Evolutionary conservation across 2,113 vertebrate genomes (phyloP), one percentile per base, ranked within the genome.

Genomic region (Cricetomys ansorgei): DNA sequence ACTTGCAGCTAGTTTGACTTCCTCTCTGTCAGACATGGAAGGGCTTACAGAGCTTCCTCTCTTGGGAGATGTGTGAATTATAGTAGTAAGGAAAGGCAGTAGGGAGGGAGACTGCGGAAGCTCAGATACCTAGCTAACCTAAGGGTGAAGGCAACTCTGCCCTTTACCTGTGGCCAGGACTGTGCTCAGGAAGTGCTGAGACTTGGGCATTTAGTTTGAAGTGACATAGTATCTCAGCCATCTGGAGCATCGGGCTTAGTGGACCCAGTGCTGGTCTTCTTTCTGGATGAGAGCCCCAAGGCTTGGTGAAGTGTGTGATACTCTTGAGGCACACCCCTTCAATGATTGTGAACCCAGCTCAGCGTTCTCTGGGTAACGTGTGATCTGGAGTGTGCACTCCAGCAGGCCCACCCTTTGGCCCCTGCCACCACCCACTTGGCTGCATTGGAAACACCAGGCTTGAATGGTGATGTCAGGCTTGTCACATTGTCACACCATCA

Each of bases 381-480:
- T 53, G 3, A 34, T 13, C 70, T 80, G 40, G 67, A 43, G 0
- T 1, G 5, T 11, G 16, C 12, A 1, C 37, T 43, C 29, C 23
- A 62, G 67, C 45, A 31, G 45, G n/a, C 15, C 50, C 0, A 13
- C 50, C 5, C 6, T 73, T 8, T 67, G 69, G 76, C 3, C 65
- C 31, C 55, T 76, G 65, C 4, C 3, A 1, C n/a, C 16, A 25
- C 65, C 45, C 40, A 17, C 8, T 29, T 50, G 85, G 86, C 72
- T 83, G 40, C 4, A 6, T 16, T 43, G 53, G 84, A 43, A 75
- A 34, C 16, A 3, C 62, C 6, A 4, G 65, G 73, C 75, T 65
- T 29, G 85, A 92, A 76, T 48, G n/a, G 79, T 73, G 94, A 96
- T 1, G 19, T 92, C 94, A 87, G 87, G 40, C 79, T 40, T 23